A percentile compares a stretch with the other conserved stretches of the same genome.
Evolutionary conservation across 1,140 invertebrate species (phyloP).

Genomic region (Oncopodura yosiiana): DNA sequence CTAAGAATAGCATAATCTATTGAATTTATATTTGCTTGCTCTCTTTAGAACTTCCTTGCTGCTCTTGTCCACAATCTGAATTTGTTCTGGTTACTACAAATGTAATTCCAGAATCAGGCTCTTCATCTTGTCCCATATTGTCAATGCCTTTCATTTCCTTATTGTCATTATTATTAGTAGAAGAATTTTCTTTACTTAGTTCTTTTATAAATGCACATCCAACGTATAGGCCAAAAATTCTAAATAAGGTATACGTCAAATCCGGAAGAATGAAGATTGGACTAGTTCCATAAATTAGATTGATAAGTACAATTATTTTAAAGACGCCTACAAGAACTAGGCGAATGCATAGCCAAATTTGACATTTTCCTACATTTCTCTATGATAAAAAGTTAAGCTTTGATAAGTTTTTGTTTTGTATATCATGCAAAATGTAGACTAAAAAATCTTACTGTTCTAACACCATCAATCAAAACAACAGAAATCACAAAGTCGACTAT

Average conservation of each 20-base stretch:
- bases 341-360: slow-evolving; percentile 15
- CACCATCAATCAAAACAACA: slow-evolving; percentile 17
- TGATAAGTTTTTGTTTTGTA: not conserved
- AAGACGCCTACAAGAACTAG: slow-evolving; percentile 9
- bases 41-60: no score
- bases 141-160: no score
- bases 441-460: slow-evolving; percentile 3
- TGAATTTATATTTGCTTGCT: no score
- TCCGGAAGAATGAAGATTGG: not conserved
- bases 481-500: slow-evolving; percentile 18
- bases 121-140: no score
- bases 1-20: no score
- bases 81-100: no score
- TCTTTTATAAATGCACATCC: no score
- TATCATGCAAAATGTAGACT: not conserved
- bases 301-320: slow-evolving; percentile 10
- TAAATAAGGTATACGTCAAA: not conserved
- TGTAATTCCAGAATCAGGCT: no score
- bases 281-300: slow-evolving; percentile 8
- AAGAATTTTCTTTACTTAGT: no score
- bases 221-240: not conserved
- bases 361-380: slow-evolving; percentile 8
- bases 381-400: not conserved
- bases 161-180: no score
- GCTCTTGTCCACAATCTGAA: no score